Conservation (phyloP, 2,113 vertebrate genomes). For the Phalacrocorax pelagicus region DNA sequence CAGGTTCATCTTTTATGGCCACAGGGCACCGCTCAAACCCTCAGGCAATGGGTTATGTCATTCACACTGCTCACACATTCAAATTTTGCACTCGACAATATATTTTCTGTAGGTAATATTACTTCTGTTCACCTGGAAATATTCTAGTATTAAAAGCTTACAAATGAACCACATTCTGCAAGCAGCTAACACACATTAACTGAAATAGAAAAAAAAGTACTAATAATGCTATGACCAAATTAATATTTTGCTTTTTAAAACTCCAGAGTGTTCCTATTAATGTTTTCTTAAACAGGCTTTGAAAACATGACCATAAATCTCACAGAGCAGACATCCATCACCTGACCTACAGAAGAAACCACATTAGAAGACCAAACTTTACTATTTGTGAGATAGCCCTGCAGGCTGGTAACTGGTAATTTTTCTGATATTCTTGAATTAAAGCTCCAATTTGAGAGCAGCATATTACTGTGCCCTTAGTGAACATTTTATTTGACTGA, state of each 20-base stretch:
- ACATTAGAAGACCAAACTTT: neutral
- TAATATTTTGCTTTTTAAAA: neutral
- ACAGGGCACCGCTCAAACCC: neutral
- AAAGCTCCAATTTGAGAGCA: neutral
- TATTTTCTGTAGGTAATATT: neutral
- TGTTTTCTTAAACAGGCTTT: neutral
- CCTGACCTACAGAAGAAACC: neutral
- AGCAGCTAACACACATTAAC: neutral
- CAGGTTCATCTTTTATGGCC: neutral
- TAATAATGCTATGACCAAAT: neutral
- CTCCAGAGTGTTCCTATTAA: neutral
- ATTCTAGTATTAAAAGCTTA: neutral
- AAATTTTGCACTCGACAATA: accelerated
- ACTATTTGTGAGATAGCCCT: neutral
- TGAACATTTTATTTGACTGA: neutral
- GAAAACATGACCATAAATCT: neutral
- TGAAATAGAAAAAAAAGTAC: neutral
- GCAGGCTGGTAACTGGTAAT: neutral
- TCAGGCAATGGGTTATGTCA: accelerated
- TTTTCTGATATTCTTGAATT: neutral
- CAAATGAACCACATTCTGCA: neutral
- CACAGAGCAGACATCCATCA: neutral
- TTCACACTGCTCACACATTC: neutral
- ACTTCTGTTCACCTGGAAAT: neutral
- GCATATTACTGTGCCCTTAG: neutral